Evolutionary conservation across 30 jellyfish, hydroid and myxozoan genomes (phyloP), one percentile per base, ranked within the genome.

Genomic region (Pelagia noctiluca): DNA sequence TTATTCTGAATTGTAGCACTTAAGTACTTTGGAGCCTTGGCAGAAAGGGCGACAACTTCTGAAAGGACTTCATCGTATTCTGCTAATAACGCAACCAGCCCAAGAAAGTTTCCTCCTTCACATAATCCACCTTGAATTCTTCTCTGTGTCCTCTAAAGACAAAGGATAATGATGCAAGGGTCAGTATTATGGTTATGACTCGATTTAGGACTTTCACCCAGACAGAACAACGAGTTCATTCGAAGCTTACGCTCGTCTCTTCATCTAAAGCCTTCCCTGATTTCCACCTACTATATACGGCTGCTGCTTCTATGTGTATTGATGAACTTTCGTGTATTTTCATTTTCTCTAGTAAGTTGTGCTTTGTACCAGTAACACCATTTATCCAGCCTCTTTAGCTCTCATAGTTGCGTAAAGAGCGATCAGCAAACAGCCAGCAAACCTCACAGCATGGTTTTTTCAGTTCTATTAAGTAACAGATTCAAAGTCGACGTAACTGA

Each of bases 51-150:
- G 47, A 65, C 36, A 4, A 38, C 91, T 64, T n/a, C 91, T 46
- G 85, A 68, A 21, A 67, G 91, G 22, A 67, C 42, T 35, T 81
- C 91, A 68, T 47, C 85, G 33, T 81, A 81, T 48, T 42, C 50
- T 42, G 85, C 91, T 36, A 81, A 48, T 64, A 81, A 47, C 0
- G 85, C 67, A 47, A 64, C 91, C 50, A 81, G 26, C 13, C 78
- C 85, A 48, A 81, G 75, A 66, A 81, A 64, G 64, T 81, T 81
- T 19, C 91, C 91, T 26, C 91, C 78, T 49, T 64, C 70, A 64
- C 91, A 81, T 29, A 26, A 26, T 35, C 71, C 42, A 19, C 91
- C 16, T 19, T 8, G 71, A 28, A 75, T 50, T 64, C 63, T 47
- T 65, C 91, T 19, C 66, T 25, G 47, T 65, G 85, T 26, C 91